A percentile compares a stretch with the other conserved stretches of the same genome.
Evolutionary conservation across 2,888 invertebrate species (phyloP).

Genomic region (Teinopalpus imperialis): DNA sequence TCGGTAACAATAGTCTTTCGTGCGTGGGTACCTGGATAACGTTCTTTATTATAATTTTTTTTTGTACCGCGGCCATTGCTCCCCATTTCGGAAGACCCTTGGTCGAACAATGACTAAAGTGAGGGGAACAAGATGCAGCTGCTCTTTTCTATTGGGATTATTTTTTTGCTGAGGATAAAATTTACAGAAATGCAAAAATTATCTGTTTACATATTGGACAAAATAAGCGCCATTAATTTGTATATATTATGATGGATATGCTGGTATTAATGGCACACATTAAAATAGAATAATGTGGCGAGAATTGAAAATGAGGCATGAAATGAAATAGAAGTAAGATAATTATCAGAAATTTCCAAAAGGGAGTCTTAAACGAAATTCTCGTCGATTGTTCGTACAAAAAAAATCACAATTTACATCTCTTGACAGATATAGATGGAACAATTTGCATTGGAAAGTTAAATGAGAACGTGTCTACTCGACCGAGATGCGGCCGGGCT

Average conservation of each 20-base stretch:
- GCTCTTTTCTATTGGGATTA: constrained; percentile 68
- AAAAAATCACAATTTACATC: no score
- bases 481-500: constrained; percentile 43
- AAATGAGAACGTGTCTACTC: constrained; percentile 45
- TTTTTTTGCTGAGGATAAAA: constrained; percentile 47
- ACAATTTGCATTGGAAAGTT: constrained; percentile 41
- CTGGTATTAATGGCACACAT: no score
- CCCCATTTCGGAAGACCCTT: constrained; percentile 73
- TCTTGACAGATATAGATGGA: constrained; percentile 2
- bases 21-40: constrained; percentile 68
- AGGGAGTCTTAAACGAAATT: no score
- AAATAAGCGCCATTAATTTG: no score
- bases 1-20: constrained; percentile 37
- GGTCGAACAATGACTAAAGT: constrained; percentile 71
- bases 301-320: no score
- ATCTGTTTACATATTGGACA: constrained; percentile 12
- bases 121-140: constrained; percentile 75
- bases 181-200: constrained; percentile 56
- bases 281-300: no score
- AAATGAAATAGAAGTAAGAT: no score
- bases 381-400: no score
- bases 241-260: no score
- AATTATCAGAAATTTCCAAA: no score
- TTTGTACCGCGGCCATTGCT: constrained; percentile 63
- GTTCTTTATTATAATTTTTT: constrained; percentile 57